Conservation (phyloP, 1,140 invertebrate species). For the Monomorium pharaonis region DNA sequence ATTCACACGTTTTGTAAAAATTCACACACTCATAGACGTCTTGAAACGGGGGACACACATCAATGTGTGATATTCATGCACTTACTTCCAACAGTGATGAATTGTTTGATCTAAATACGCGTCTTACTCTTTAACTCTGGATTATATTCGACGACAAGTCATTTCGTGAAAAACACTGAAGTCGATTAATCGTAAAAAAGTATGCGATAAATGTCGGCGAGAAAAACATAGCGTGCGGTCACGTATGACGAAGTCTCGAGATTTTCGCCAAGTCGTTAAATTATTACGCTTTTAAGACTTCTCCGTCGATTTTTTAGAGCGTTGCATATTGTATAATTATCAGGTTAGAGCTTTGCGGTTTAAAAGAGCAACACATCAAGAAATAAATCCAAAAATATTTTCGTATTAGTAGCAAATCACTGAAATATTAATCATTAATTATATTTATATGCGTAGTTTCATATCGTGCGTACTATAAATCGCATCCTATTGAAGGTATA, state of each 20-base stretch:
- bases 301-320: background rate
- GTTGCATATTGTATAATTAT: background rate
- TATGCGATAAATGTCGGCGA: slow-evolving; percentile 1
- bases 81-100: no score
- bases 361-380: background rate
- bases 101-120: background rate
- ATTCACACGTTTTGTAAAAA: no score
- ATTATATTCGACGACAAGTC: background rate
- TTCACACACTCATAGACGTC: no score
- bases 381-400: background rate
- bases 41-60: no score
- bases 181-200: slow-evolving; percentile 4
- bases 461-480: background rate
- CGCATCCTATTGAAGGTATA: background rate
- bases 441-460: background rate
- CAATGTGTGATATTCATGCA: no score
- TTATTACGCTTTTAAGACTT: background rate
- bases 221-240: background rate
- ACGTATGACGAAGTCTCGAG: background rate
- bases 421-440: background rate
- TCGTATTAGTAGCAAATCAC: background rate
- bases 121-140: background rate
- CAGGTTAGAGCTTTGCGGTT: background rate
- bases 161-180: slow-evolving; percentile 12
- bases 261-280: background rate